A percentile compares a stretch with the other conserved stretches of the same genome.
Conservation (phyloP, 2,797 vertebrate genomes). For the Corythornis leucogaster region DNA sequence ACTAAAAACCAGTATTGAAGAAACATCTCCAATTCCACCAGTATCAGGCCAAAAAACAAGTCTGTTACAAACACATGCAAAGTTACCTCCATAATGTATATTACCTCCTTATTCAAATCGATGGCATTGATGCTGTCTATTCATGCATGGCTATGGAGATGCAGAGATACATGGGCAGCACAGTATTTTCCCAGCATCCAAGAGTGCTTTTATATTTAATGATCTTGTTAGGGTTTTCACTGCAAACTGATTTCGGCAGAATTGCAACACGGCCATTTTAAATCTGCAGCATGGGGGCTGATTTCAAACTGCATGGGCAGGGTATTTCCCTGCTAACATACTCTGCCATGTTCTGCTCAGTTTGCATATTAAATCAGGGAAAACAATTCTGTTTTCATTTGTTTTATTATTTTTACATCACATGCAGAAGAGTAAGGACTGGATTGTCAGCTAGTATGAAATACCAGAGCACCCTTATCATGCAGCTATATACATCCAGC, state of each 20-base stretch:
- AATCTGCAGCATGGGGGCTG: neutral
- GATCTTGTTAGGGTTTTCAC: constrained; percentile 44
- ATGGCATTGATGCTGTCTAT: constrained; percentile 13
- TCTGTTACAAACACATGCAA: neutral
- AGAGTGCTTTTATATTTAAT: constrained; percentile 34
- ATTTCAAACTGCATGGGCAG: neutral
- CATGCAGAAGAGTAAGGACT: neutral
- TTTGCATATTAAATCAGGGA: neutral
- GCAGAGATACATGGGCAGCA: neutral
- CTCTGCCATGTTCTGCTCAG: neutral
- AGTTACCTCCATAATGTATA: neutral
- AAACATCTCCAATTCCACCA: neutral
- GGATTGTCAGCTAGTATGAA: neutral
- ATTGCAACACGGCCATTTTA: constrained; percentile 1
- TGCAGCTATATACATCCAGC: neutral
- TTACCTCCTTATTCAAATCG: neutral
- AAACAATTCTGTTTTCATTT: neutral
- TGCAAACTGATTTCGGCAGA: neutral
- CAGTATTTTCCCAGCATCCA: constrained; percentile 16
- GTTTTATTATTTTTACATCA: neutral
- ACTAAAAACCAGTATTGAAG: neutral
- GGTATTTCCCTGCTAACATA: neutral
- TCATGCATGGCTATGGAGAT: constrained; percentile 11
- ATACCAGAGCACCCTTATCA: rapidly evolving
- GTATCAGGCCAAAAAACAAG: neutral